Conservation (phyloP, 2,888 invertebrate genomes). For the Diploptera punctata region DNA sequence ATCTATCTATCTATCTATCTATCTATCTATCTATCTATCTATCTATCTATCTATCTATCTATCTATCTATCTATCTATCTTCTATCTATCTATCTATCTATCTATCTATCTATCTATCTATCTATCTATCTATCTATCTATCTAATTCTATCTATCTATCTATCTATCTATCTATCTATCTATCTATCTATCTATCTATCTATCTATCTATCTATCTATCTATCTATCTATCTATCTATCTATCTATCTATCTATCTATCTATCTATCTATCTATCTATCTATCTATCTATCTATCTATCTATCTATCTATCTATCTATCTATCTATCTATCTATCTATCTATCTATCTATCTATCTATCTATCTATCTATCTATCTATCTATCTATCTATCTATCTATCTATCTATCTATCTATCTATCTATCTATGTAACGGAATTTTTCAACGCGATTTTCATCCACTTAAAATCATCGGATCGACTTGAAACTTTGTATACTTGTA, state of each 20-base stretch:
- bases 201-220: background rate
- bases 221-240: background rate
- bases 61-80: no score
- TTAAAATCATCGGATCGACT: no score
- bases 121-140: no score
- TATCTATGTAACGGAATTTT: no score
- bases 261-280: background rate
- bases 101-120: no score
- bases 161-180: background rate
- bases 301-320: background rate
- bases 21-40: no score
- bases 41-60: no score
- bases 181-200: background rate
- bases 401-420: background rate
- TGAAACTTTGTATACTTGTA: no score
- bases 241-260: background rate
- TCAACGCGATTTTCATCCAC: no score
- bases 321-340: background rate
- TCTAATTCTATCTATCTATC: no score
- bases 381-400: background rate
- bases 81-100: no score
- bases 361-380: background rate
- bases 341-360: background rate
- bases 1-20: no score
- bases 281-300: background rate